These are phyloP conservation scores for Monarcha castaneiventris DNA, from an alignment of 2,113 vertebrate species.

Conservation along the genomic window DNA sequence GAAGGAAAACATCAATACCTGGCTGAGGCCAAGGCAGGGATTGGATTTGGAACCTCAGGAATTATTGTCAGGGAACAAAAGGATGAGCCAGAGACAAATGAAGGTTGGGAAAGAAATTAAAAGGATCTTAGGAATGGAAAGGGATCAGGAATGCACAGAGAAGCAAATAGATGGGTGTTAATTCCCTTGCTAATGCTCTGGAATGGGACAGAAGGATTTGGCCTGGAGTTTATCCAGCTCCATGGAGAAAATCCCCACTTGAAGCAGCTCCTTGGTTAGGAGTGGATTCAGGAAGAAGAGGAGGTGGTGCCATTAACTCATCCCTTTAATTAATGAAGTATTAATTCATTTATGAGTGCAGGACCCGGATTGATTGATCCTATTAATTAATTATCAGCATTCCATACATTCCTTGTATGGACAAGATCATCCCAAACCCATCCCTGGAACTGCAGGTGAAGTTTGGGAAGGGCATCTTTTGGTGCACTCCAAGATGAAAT, in stretches of 20 bases:
- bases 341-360: background rate
- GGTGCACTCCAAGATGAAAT: fast-evolving
- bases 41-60: background rate
- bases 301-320: background rate
- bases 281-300: background rate
- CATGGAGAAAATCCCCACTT: background rate
- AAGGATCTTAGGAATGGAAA: background rate
- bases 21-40: background rate
- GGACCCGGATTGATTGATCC: background rate
- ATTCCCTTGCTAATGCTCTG: background rate
- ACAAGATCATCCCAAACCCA: background rate
- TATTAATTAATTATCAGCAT: background rate
- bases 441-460: background rate
- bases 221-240: background rate
- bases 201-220: background rate
- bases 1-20: background rate
- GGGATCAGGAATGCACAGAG: background rate
- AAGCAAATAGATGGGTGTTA: background rate
- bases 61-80: background rate
- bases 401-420: fast-evolving
- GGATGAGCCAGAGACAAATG: background rate
- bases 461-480: fast-evolving
- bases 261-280: background rate
- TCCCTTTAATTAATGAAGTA: background rate
- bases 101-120: background rate